Base-by-base conservation (phyloP, 2,113 vertebrate species). In the Rostratula benghalensis region DNA sequence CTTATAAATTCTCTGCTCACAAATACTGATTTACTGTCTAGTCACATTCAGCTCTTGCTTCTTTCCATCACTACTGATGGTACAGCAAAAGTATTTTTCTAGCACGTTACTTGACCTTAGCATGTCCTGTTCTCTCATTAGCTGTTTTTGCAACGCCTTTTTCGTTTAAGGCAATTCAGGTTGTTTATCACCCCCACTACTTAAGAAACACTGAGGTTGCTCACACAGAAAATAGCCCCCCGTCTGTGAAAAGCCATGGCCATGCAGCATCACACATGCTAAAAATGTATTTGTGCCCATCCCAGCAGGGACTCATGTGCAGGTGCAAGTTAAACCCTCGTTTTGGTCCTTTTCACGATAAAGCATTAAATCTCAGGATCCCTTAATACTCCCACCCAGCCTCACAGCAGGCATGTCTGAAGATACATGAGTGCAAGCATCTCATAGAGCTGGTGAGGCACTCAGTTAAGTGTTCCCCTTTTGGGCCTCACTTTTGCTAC, bases 401-500 rank as follows among this genome's bases (percentile, higher is more conserved):
- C 89, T 90, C 85, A 28, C 68, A 90, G 89, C 90, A 94, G 90
- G 85, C 73, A 53, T 20, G 64, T 86, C 93, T 95, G 90, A 92
- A 64, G 92, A 94, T 93, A 95, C 75, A 77, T 15, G 54, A 88
- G 23, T 19, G 46, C 5, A 53, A 93, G 95, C 90, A 89, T 93
- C 83, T 64, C 5, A 12, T 39, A 69, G 80, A 7, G 86, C 95
- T 94, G 95, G 83, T 57, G 94, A 89, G 88, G 89, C 82, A 53
- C 86, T 92, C 67, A 75, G 76, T 30, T 60, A 81, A 94, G 61
- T 0, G 11, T 46, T 96, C 96, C 96, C 96, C 89, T 97, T 96
- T 89, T 50, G 94, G 95, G 96, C 96, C 96, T 95, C 96, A 93
- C 64, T 96, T 89, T 45, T 87, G 94, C 95, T 96, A 94, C 96